These are phyloP conservation scores for Neolamprologus longior DNA, from an alignment of 2,113 vertebrate genomes.

Conservation along the genomic window DNA sequence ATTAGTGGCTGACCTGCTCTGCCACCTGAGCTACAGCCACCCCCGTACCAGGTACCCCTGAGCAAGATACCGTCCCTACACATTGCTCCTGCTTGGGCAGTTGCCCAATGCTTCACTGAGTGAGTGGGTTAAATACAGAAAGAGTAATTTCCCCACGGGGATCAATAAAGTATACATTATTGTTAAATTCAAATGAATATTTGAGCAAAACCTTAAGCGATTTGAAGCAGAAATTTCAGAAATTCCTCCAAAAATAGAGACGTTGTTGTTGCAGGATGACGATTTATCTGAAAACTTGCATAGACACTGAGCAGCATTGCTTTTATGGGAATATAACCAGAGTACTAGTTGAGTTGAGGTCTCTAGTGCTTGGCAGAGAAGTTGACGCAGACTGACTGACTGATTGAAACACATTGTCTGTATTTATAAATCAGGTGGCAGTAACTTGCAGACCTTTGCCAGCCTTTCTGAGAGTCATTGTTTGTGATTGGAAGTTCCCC, in stretches of 20 bases:
- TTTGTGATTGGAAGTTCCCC: neutral
- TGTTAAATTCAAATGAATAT: neutral
- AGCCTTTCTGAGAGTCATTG: neutral
- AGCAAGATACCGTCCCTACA: fast-evolving
- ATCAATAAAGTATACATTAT: neutral
- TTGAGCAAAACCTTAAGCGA: neutral
- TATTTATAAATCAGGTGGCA: neutral
- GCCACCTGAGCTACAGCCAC: too few species aligned
- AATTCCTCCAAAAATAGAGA: neutral
- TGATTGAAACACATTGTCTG: neutral
- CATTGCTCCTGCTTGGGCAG: too few species aligned
- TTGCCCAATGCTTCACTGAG: neutral
- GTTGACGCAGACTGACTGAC: fast-evolving
- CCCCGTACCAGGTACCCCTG: neutral
- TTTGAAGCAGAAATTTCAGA: neutral
- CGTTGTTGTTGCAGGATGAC: neutral
- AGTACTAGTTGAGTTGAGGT: neutral
- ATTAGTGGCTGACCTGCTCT: too few species aligned
- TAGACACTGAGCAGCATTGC: neutral
- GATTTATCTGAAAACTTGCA: neutral
- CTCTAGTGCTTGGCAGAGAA: neutral
- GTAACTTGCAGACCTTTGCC: neutral
- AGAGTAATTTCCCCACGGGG: fast-evolving
- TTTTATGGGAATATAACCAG: neutral
- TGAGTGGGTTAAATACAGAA: neutral